Percentiles rank a stretch among this genome's conserved stretches.
phyloP scores from a whole-genome alignment of 2,113 vertebrate genomes.

The Phodopus roborovskii region DNA sequence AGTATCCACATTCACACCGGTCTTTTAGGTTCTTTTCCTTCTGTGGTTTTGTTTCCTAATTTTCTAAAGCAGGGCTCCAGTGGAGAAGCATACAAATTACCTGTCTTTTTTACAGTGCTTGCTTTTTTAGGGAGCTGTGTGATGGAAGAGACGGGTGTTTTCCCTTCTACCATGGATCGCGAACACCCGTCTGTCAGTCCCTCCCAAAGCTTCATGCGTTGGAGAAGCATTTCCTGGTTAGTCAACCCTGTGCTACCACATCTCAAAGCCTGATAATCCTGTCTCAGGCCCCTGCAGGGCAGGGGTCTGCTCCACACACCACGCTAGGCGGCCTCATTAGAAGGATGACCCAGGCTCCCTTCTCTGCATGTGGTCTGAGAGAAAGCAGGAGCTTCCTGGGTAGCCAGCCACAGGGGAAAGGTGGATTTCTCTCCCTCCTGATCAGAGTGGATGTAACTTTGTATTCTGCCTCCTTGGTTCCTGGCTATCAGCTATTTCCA shows the following conservation, averaged over 20 bases:
- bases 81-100: not conserved
- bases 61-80: not conserved
- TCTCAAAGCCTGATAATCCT: conserved; percentile 24
- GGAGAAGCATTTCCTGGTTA: not conserved
- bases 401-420: conserved; percentile 58
- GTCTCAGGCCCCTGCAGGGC: not conserved
- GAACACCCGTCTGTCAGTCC: not conserved
- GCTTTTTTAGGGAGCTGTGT: not conserved
- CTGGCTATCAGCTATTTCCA: conserved; percentile 67
- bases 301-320: not conserved
- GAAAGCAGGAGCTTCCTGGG: conserved; percentile 60
- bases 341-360: conserved; percentile 42
- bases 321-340: conserved; percentile 58
- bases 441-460: conserved; percentile 59
- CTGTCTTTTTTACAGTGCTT: not conserved
- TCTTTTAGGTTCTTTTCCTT: not conserved
- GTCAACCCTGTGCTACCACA: not conserved
- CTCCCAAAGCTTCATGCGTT: conserved; percentile 32
- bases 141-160: fast-evolving
- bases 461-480: conserved; percentile 41
- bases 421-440: conserved; percentile 33
- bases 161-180: not conserved
- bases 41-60: not conserved
- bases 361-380: conserved; percentile 39
- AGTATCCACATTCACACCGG: not conserved